A percentile compares a stretch with the other conserved stretches of the same genome.
Conservation (phyloP, 1,140 invertebrate genomes). For the Mesaphorura yosii region DNA sequence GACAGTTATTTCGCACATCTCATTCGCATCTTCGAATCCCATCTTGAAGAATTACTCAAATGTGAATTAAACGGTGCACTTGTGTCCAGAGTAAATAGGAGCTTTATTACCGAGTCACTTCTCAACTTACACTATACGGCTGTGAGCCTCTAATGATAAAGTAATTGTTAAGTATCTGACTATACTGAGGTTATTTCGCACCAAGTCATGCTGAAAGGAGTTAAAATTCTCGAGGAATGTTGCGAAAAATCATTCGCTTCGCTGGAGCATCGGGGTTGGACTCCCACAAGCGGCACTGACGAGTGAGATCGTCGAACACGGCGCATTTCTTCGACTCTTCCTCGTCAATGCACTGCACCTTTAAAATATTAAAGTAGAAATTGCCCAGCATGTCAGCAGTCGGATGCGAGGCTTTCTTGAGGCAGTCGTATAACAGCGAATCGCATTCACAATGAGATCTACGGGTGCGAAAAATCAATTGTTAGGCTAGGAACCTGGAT, state of each 20-base stretch:
- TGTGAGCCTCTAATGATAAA: too few relatives aligned
- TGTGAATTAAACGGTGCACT: too few relatives aligned
- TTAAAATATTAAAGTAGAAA: slow-evolving; percentile 74
- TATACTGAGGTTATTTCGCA: too few relatives aligned
- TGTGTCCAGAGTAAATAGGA: too few relatives aligned
- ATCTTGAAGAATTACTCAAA: too few relatives aligned
- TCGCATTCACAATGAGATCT: slow-evolving; percentile 76
- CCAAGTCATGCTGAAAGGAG: too few relatives aligned
- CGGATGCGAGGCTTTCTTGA: slow-evolving; percentile 55
- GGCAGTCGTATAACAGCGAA: slow-evolving; percentile 62
- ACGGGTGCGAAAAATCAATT: slow-evolving; percentile 29
- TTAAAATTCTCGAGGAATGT: neutral
- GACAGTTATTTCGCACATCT: too few relatives aligned
- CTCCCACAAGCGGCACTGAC: neutral
- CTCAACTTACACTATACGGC: too few relatives aligned
- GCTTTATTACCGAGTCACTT: too few relatives aligned
- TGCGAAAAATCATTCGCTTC: slow-evolving; percentile 1
- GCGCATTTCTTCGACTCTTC: slow-evolving; percentile 19
- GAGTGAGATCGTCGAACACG: neutral
- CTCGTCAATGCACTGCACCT: slow-evolving; percentile 62
- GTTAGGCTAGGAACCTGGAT: too few relatives aligned
- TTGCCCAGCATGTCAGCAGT: slow-evolving; percentile 65
- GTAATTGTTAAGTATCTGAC: too few relatives aligned
- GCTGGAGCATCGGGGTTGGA: neutral
- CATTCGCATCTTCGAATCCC: too few relatives aligned